Conservation (phyloP, 2,888 invertebrate species). For the Chironomus riparius region DNA sequence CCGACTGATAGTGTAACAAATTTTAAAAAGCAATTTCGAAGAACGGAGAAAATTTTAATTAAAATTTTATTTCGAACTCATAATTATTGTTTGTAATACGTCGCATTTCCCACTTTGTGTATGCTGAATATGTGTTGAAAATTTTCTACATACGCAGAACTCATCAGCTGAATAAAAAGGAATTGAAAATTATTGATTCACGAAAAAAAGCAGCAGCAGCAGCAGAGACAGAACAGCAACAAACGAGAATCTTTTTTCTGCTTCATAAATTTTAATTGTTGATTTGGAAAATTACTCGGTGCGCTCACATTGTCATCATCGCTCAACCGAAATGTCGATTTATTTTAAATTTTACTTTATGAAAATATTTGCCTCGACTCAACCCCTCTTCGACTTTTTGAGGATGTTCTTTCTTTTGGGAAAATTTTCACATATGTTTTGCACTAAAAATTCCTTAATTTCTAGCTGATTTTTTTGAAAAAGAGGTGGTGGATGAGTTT, state of each 20-base stretch:
- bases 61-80: constrained; percentile 24
- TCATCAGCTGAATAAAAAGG: background rate
- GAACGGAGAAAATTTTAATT: constrained; percentile 20
- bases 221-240: no score
- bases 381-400: background rate
- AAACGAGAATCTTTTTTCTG: constrained; percentile 4
- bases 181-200: background rate
- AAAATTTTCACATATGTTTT: background rate
- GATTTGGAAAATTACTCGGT: background rate
- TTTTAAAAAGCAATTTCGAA: background rate
- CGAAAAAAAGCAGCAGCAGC: background rate
- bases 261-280: constrained; percentile 26
- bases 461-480: no score
- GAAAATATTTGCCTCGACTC: no score
- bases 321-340: background rate
- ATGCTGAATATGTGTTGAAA: background rate
- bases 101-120: background rate
- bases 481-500: no score
- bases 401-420: background rate
- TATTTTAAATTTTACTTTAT: no score
- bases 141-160: background rate
- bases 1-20: constrained; percentile 17
- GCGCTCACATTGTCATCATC: background rate
- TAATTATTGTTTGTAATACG: constrained; percentile 13
- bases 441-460: constrained; percentile 19